Evolutionary conservation across 30 jellyfish, hydroid and myxozoan species (phyloP), one percentile per base, ranked within the genome.

Genomic region (Aurelia aurita complex sp. Pacific): DNA sequence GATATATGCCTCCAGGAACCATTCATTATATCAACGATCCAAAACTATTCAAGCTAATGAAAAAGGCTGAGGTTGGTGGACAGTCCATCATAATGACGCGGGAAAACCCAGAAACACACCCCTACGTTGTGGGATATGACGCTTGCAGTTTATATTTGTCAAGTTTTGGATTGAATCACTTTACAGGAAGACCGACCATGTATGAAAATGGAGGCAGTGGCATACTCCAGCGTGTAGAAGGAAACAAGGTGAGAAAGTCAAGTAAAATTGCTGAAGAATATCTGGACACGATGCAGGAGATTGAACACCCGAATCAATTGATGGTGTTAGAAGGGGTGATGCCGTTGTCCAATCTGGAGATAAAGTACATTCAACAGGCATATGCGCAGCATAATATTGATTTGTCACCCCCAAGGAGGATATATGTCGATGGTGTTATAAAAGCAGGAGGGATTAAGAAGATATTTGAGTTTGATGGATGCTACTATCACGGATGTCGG

Each of bases 401-500:
- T 19, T 23, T 66, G n/a, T 7, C 3, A 16, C 3, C 43, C 3
- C 76, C 42, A 23, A n/a, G 4, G 5, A 10, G 3, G 1, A 6
- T 23, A 5, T n/a, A 6, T 5, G 43, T 66, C 2, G 81, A 71
- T 36, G 65, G 81, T 4, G 3, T n/a, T 0, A 13, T 33, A 0
- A 69, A 42, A 19, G 67, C 6, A 4, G 55, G n/a, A 35, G 57
- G 14, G 15, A 9, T 0, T 0, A 68, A 12, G 40, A 29, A 6
- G 0, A 2, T 57, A 10, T 11, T 77, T 1, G 88, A 77, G 12
- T 61, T 12, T 46, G 67, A 77, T 57, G 88, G 88, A 2, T 62
- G 88, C 33, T 62, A 62, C 32, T 77, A 62, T 57, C 88, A 77
- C 16, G 67, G 71, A 14, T 77, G 88, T 23, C 9, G 3, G 1